Percentiles rank a stretch among this genome's conserved stretches.
These are phyloP conservation scores for Microhierax caerulescens DNA, from an alignment of 2,797 vertebrate species.

Conservation along the genomic window DNA sequence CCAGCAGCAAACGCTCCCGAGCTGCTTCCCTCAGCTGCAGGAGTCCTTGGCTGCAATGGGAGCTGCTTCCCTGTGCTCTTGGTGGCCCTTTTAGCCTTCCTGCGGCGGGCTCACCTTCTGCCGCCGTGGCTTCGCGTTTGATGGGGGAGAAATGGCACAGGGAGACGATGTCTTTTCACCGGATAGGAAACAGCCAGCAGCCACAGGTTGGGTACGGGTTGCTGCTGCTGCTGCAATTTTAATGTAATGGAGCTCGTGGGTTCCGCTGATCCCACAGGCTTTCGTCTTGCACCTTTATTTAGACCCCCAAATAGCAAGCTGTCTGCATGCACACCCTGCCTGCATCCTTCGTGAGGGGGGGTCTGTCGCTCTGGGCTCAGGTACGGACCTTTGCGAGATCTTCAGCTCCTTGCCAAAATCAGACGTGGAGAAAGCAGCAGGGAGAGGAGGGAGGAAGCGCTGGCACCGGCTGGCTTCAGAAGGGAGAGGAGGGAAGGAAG, in stretches of 20 bases:
- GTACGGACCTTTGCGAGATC: not conserved
- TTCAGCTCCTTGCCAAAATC: not conserved
- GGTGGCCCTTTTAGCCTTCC: not conserved
- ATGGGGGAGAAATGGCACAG: not conserved
- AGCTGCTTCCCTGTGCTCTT: not conserved
- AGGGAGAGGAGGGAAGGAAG: not conserved
- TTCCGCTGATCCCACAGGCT: not conserved
- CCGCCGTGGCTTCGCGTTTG: not conserved
- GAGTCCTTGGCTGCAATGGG: not conserved
- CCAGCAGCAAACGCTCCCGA: not conserved
- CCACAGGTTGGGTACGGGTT: not conserved
- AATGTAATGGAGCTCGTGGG: not conserved
- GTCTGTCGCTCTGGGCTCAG: rapidly evolving
- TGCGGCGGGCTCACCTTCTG: rapidly evolving
- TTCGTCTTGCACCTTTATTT: rapidly evolving
- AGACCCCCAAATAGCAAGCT: not conserved
- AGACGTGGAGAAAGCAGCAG: not conserved
- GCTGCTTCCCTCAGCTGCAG: not conserved
- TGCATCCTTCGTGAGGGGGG: not conserved
- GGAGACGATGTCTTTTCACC: not conserved
- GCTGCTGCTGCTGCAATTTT: not conserved
- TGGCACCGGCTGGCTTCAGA: rapidly evolving
- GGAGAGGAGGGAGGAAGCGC: not conserved
- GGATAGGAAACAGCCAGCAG: rapidly evolving
- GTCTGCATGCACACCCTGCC: not conserved